phyloP scores from a whole-genome alignment of 2,888 invertebrate genomes.

The Podabrus alpinus region DNA sequence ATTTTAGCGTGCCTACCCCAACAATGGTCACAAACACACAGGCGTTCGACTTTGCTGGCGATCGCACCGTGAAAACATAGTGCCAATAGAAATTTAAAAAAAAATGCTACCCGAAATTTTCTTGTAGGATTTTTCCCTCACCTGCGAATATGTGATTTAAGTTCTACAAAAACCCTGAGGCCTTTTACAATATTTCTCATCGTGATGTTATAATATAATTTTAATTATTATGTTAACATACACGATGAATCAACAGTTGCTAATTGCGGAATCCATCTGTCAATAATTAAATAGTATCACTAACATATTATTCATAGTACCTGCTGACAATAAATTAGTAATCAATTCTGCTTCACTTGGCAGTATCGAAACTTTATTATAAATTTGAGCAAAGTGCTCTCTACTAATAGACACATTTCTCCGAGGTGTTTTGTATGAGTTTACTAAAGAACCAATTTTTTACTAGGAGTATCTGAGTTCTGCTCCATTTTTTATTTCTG shows the following conservation, averaged over 20 bases:
- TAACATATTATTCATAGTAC: neutral
- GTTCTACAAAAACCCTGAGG: no score
- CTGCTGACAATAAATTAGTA: neutral
- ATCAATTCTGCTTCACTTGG: neutral
- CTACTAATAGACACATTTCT: neutral
- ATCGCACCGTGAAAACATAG: no score
- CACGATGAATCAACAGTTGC: no score
- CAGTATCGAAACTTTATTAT: neutral
- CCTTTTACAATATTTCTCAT: no score
- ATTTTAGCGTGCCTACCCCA: no score
- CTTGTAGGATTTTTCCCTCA: no score
- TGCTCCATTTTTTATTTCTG: neutral
- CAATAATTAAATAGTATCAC: neutral
- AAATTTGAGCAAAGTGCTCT: neutral
- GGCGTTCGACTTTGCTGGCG: no score
- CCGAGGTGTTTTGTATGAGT: neutral
- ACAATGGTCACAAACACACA: no score
- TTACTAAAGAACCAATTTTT: neutral
- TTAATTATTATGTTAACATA: neutral
- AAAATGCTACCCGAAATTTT: no score
- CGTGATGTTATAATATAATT: no score
- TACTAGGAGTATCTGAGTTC: neutral
- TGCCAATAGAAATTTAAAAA: no score
- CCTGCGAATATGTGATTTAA: no score
- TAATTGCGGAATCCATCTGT: neutral